Base-by-base conservation (phyloP, 2,888 invertebrate species). In the Drosophila peninsularis region DNA sequence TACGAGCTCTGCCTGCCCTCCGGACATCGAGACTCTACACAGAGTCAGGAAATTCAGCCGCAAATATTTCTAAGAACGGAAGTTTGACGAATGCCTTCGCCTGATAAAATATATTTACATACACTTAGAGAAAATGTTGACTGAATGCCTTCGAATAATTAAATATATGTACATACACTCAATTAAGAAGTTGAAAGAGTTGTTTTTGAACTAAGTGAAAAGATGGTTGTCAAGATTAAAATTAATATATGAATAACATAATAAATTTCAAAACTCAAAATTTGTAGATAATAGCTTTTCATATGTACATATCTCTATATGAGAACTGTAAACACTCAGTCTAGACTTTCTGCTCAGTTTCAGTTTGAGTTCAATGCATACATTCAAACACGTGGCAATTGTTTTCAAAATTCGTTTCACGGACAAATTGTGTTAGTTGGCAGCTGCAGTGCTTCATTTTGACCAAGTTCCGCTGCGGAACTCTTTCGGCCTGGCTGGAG, bases 401-500 rank as follows among this genome's bases (percentile, higher is more conserved):
- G 52, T 73, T 65, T 53, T 37, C n/a, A 42, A 49, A 66, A 68
- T 63, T 65, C 47, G 63, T 67, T 53, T 10, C 27, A 42, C 60
- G n/a, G 62, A 58, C 56, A 62, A 68, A 66, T 62, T 69, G 49
- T 36, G 9, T 41, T 58, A 47, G 66, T 69, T 75, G 68, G 63
- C 65, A 71, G 56, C 60, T 76, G 77, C 63, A 63, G 42, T 76
- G 66, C 52, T 65, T 66, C 62, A 66, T 66, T 75, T 60, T 62
- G 76, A 56, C 71, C 71, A 75, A 62, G 53, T 75, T 70, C 19
- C 30, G 13, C 19, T 32, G 62, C 6, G 42, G 24, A 47, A 42
- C 19, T 32, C 6, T 24, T 39, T 14, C 9, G n/a, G 17, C 21
- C 37, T 53, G 41, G 36, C 58, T 52, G 61, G 65, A 65, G 39